phyloP scores from a whole-genome alignment of 2,113 vertebrate species.

The Pelobates fuscus region DNA sequence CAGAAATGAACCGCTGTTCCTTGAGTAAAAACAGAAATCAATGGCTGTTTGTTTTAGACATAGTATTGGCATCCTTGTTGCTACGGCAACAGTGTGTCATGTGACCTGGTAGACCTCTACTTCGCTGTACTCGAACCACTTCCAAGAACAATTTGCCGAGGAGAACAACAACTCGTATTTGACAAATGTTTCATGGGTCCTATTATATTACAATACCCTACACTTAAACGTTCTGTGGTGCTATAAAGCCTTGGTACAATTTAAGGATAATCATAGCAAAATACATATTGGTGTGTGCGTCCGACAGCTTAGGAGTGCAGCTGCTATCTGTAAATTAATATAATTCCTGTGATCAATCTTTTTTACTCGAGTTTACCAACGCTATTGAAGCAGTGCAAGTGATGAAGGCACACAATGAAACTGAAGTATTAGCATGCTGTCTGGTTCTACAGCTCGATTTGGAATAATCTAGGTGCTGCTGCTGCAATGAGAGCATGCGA shows the following conservation, averaged over 20 bases:
- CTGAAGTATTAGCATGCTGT: neutral
- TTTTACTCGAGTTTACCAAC: neutral
- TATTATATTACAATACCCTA: neutral
- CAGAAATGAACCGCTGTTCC: conserved; percentile 1
- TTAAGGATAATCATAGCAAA: neutral
- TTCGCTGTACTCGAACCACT: neutral
- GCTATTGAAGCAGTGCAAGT: neutral
- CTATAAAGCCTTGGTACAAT: neutral
- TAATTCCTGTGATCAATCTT: neutral
- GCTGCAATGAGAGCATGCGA: no score
- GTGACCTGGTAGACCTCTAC: neutral
- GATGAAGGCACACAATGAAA: neutral
- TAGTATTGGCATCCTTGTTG: conserved; percentile 13
- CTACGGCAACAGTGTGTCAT: conserved; percentile 4
- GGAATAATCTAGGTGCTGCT: no score
- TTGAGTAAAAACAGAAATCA: conserved; percentile 35
- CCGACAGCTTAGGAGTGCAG: neutral
- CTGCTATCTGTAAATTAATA: neutral
- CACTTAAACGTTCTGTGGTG: neutral
- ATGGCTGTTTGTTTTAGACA: conserved; percentile 40
- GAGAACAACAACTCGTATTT: neutral
- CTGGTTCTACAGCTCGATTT: neutral
- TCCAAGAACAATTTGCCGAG: neutral
- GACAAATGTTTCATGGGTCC: neutral
- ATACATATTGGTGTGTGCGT: neutral